Percentiles rank a stretch among this genome's conserved stretches.
Evolutionary conservation across 2,888 invertebrate species (phyloP).

Genomic region (Eupithecia insigniata): DNA sequence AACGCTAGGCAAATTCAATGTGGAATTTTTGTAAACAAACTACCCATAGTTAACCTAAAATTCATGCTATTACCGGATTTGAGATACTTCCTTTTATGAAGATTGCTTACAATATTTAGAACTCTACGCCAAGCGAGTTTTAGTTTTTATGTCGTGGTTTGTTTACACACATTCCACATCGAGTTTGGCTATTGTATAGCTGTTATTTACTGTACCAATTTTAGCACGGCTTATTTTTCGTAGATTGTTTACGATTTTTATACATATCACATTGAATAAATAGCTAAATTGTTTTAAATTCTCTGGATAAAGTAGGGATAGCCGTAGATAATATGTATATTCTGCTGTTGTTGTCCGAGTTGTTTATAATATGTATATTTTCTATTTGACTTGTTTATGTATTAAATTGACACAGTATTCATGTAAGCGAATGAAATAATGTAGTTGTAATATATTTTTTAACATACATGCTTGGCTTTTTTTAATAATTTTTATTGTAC

Average conservation of each 20-base stretch:
- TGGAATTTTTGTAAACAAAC: no score
- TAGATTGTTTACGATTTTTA: not conserved
- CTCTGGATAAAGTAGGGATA: not conserved
- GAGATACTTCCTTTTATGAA: no score
- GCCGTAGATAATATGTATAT: not conserved
- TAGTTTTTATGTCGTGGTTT: no score
- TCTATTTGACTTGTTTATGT: constrained; percentile 30
- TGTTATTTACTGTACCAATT: not conserved
- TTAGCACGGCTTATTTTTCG: not conserved
- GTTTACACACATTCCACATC: no score
- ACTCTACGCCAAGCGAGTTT: no score
- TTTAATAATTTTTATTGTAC: not conserved
- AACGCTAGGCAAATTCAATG: no score
- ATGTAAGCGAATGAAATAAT: constrained; percentile 51
- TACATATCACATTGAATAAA: not conserved
- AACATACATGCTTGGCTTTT: not conserved
- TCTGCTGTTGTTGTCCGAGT: not conserved
- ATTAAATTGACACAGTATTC: constrained; percentile 54
- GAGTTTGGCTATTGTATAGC: no score
- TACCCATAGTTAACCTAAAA: no score
- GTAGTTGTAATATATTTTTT: constrained; percentile 62
- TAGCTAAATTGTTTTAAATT: constrained; percentile 2
- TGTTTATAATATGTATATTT: constrained; percentile 15
- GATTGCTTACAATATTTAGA: no score
- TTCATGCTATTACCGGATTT: no score